Conservation (phyloP, 2,797 vertebrate genomes). For the Enteromius unitaeniatus region DNA sequence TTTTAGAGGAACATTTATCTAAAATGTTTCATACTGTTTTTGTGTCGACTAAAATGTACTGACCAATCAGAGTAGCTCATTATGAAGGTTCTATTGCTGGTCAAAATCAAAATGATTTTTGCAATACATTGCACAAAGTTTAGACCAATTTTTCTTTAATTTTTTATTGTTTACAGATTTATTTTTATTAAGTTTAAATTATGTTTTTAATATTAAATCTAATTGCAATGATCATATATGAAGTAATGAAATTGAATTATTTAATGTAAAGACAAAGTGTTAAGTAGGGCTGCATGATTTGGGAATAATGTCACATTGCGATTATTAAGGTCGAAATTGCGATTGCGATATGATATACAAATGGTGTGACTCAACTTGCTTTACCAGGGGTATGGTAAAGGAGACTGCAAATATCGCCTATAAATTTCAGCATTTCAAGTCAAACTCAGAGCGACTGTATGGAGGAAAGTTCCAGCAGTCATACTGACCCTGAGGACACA, state of each 20-base stretch:
- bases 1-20: neutral
- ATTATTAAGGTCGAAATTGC: no score
- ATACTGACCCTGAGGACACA: constrained; percentile 12
- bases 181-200: neutral
- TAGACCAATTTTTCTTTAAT: no score
- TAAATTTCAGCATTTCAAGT: neutral
- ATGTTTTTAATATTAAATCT: neutral
- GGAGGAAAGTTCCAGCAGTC: neutral
- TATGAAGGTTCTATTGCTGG: neutral
- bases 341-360: no score
- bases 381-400: neutral
- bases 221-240: neutral
- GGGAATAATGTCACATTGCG: no score
- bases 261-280: neutral
- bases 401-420: neutral
- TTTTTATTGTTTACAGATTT: neutral
- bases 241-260: neutral
- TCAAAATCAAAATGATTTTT: no score
- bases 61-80: neutral
- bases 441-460: neutral
- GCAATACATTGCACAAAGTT: no score
- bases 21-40: neutral
- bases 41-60: neutral
- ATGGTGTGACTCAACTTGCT: no score
- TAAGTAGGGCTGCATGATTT: no score